Evolutionary conservation across 2,113 vertebrate genomes (phyloP), one percentile per base, ranked within the genome.

Genomic region (Porphyrio hochstetteri): DNA sequence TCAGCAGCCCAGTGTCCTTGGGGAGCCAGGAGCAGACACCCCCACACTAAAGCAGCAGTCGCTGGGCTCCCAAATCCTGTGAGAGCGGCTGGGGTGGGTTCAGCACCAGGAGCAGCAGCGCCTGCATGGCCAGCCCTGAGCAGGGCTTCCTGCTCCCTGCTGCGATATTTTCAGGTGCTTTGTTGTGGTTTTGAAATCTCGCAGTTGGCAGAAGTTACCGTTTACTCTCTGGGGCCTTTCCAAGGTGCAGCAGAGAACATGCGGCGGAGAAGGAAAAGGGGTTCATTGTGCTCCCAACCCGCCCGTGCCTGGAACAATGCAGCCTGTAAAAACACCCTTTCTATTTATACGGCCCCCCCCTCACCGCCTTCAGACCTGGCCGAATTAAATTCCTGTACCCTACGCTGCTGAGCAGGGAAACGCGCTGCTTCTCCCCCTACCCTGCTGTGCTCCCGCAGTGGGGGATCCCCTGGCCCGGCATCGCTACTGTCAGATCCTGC

Each of bases 201-300:
- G 1, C 60, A 12, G 18, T 90, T 94, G 94, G 93, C 90, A 84
- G 93, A 20, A 92, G 87, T 6, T 38, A 14, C 80, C 46, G 3
- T 61, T 86, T n/a, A 24, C 60, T 83, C 69, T 55, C 83, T 89
- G 95, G 60, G 80, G 77, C 95, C 89, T 95, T 92, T 89, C 93
- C 81, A 82, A 95, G 86, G 91, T 83, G 80, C 83, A 70, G 36
- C 0, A 0, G 56, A 6, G 19, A 88, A 86, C 86, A 95, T 46
- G 64, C 92, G 74, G 60, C 1, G 0, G 57, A 82, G 80, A 65
- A 74, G 81, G 92, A 87, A 95, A 95, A 92, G 48, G 86, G 89
- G 90, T 71, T 86, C 75, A 23, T 92, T 82, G 72, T 82, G 92
- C 74, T 93, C 86, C 44, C 0, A 1, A 76, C 86, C 85, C 70